Evolutionary conservation across 2,888 invertebrate genomes (phyloP).

Genomic region (Chloroclystis v-ata): DNA sequence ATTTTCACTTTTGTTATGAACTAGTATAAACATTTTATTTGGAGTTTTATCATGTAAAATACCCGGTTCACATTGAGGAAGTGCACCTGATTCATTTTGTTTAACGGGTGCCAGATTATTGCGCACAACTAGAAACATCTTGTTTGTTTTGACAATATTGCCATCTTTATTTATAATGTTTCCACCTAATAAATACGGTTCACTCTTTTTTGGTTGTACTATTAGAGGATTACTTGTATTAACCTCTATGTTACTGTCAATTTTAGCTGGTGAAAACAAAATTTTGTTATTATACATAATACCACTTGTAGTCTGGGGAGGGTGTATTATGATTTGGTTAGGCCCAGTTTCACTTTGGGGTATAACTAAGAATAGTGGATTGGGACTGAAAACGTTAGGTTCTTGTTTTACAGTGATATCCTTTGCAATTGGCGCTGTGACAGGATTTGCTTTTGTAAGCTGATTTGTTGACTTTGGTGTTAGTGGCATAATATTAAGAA

Average conservation of each 20-base stretch:
- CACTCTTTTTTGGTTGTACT: constrained; percentile 1
- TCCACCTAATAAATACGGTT: background rate
- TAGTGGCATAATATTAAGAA: background rate
- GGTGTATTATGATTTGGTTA: constrained; percentile 2
- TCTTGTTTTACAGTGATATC: constrained; percentile 1
- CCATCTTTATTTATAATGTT: constrained; percentile 1
- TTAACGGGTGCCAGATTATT: background rate
- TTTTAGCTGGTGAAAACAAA: constrained; percentile 6
- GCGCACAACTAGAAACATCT: constrained; percentile 7
- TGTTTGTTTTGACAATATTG: constrained; percentile 1
- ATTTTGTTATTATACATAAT: constrained; percentile 4
- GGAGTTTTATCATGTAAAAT: background rate
- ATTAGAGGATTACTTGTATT: background rate
- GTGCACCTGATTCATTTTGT: no score
- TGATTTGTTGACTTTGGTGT: background rate
- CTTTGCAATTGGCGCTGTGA: background rate
- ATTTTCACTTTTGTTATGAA: constrained; percentile 10
- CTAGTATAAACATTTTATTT: constrained; percentile 8
- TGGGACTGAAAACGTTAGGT: constrained; percentile 1
- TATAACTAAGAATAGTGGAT: constrained; percentile 9
- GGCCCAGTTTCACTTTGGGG: constrained; percentile 3
- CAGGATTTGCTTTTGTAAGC: background rate
- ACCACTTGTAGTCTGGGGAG: background rate
- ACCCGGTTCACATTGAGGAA: no score
- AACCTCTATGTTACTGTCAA: background rate